Conservation (phyloP, 1,140 invertebrate genomes). For the Drosophila mojavensis region DNA sequence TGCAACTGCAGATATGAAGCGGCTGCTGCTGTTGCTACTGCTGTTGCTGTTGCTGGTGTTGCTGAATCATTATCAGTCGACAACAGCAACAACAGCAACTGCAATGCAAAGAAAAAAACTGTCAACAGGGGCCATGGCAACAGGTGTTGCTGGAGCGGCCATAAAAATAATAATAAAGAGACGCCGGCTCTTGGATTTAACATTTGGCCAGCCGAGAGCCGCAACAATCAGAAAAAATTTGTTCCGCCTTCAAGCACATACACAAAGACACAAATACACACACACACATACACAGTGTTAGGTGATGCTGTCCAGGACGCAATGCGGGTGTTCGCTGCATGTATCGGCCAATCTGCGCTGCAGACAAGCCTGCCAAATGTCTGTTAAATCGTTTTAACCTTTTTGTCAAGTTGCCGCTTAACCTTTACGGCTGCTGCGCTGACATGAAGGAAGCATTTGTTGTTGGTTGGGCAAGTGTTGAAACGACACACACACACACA, state of each 20-base stretch:
- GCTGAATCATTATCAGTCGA: constrained; percentile 59
- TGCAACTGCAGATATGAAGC: constrained; percentile 32
- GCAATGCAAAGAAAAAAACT: constrained; percentile 42
- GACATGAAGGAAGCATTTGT: constrained; percentile 79
- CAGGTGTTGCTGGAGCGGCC: constrained; percentile 59
- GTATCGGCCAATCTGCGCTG: constrained; percentile 41
- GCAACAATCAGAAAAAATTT: constrained; percentile 55
- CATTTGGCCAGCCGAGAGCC: constrained; percentile 65
- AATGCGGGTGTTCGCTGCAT: constrained; percentile 47
- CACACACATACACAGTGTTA: constrained; percentile 8
- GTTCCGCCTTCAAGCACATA: constrained; percentile 67
- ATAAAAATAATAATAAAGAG: constrained; percentile 44
- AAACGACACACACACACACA: constrained; percentile 24
- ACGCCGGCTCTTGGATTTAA: constrained; percentile 41
- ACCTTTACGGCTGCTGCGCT: constrained; percentile 77
- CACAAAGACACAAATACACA: constrained; percentile 31
- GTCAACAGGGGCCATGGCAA: constrained; percentile 61
- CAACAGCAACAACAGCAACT: constrained; percentile 8
- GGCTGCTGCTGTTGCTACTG: constrained; percentile 47
- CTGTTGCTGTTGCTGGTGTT: constrained; percentile 28
- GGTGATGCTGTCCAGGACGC: constrained; percentile 57
- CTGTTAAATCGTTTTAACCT: constrained; percentile 82
- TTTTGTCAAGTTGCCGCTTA: constrained; percentile 82
- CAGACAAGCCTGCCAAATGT: constrained; percentile 63
- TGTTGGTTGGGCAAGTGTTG: constrained; percentile 57